phyloP scores from a whole-genome alignment of 2,797 vertebrate species.

The Aphelocoma californica region DNA sequence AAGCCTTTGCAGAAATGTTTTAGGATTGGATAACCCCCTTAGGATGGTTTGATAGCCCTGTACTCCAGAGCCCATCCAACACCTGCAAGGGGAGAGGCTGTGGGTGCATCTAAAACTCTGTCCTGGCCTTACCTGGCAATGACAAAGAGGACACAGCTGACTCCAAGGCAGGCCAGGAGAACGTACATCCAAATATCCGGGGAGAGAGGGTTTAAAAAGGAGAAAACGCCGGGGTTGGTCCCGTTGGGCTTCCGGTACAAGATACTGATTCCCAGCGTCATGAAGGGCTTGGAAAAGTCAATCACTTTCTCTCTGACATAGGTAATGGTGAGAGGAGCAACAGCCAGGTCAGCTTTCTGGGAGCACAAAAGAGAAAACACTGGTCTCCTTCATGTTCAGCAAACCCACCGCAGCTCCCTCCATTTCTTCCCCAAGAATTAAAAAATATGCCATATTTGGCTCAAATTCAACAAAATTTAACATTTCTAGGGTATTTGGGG shows the following conservation, averaged over 20 bases:
- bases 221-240: slow-evolving; percentile 96
- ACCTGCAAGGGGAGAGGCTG: neutral
- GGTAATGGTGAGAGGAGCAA: slow-evolving; percentile 96
- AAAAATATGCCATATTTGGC: neutral
- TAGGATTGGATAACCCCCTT: neutral
- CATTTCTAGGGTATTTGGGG: neutral
- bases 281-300: slow-evolving; percentile 98
- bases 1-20: neutral
- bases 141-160: slow-evolving; percentile 98
- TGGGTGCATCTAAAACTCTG: neutral
- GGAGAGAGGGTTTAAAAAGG: slow-evolving; percentile 95
- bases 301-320: slow-evolving; percentile 98
- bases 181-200: slow-evolving; percentile 99
- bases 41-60: neutral
- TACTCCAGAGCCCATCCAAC: neutral
- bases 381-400: neutral
- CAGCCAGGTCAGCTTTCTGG: slow-evolving; percentile 96
- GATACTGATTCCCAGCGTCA: slow-evolving; percentile 97
- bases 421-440: neutral
- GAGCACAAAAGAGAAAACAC: slow-evolving; percentile 26
- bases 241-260: slow-evolving; percentile 97
- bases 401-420: neutral
- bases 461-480: neutral
- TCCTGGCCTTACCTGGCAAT: slow-evolving; percentile 89
- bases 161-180: slow-evolving; percentile 93